Evolutionary conservation across 2,888 invertebrate genomes (phyloP), one percentile per base, ranked within the genome.

Genomic region (Mythimna ferrago): DNA sequence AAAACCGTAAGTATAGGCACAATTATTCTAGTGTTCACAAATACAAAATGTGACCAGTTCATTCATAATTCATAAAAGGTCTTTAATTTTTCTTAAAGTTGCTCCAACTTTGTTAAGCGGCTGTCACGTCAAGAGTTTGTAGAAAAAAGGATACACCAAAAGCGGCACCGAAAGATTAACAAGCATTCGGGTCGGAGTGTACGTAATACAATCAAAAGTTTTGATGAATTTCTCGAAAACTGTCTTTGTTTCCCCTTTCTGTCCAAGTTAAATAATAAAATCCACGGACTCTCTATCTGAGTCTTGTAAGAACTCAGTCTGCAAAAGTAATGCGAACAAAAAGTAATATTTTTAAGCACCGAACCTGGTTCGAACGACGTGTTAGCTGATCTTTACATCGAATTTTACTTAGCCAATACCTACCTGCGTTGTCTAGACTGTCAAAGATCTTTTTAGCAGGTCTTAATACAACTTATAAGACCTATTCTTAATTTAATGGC

Each of bases 121-220:
- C 81, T 82, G 86, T 86, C 84, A 75, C 81, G 86, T 82, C 78
- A 78, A 78, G 85, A 88, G 77, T 89, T 88, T 67, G 60, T 62
- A 73, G 71, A 83, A 85, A 88, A 82, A 88, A 88, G 84, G 88
- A 89, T 88, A 90, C 87, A 87, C 80, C 75, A 85, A 88, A 87
- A 87, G 89, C 86, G 85, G 86, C 84, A 88, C 82, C 88, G 86
- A 92, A 92, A 93, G 91, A 94, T 94, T 94, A 93, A 92, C 91
- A 93, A 93, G 91, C 91, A 90, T 91, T 89, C 89, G 85, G 89
- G 87, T 85, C 88, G 87, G 87, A 91, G 89, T 91, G 89, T 92
- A 93, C 93, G 93, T 93, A 94, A 94, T 94, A 93, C 92, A 95
- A 95, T 95, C 94, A 94, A 95, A 96, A 96, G 90, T 95, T 96